Evolutionary conservation across 2,797 vertebrate genomes (phyloP).

Genomic region (Sebastes minor): DNA sequence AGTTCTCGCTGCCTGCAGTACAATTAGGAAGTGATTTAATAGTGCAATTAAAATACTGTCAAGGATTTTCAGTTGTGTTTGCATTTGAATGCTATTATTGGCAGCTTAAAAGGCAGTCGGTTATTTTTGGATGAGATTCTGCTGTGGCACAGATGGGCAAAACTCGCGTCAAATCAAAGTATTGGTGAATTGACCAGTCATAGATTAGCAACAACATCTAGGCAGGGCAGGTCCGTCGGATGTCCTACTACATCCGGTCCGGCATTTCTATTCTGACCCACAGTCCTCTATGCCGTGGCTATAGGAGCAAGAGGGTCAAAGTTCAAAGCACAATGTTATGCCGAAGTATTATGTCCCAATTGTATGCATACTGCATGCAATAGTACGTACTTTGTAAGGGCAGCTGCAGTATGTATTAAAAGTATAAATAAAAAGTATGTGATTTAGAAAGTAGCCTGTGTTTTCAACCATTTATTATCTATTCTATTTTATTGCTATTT

Average conservation of each 20-base stretch:
- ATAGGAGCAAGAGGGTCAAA: too few species aligned
- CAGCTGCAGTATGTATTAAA: too few species aligned
- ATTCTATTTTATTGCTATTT: too few species aligned
- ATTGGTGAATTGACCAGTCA: neutral
- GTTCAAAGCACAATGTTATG: too few species aligned
- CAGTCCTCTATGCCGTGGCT: too few species aligned
- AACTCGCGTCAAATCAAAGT: slow-evolving; percentile 16
- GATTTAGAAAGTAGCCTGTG: neutral
- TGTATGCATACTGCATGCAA: too few species aligned
- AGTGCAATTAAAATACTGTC: slow-evolving; percentile 62
- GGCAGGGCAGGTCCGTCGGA: neutral
- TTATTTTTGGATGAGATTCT: slow-evolving; percentile 24
- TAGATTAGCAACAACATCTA: neutral
- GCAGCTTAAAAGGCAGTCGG: slow-evolving; percentile 24
- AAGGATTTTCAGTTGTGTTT: slow-evolving; percentile 41
- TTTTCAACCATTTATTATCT: neutral
- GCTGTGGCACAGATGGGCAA: slow-evolving; percentile 14
- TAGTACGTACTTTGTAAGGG: too few species aligned
- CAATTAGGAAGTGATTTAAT: slow-evolving; percentile 48
- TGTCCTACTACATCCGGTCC: too few species aligned
- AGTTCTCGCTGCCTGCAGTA: slow-evolving; percentile 17
- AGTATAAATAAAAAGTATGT: too few species aligned
- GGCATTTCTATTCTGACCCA: too few species aligned
- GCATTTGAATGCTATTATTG: slow-evolving; percentile 41
- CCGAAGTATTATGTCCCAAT: too few species aligned